These are phyloP conservation scores for Aspidiotus destructor DNA, from an alignment of 2,888 invertebrate genomes.

Conservation along the genomic window DNA sequence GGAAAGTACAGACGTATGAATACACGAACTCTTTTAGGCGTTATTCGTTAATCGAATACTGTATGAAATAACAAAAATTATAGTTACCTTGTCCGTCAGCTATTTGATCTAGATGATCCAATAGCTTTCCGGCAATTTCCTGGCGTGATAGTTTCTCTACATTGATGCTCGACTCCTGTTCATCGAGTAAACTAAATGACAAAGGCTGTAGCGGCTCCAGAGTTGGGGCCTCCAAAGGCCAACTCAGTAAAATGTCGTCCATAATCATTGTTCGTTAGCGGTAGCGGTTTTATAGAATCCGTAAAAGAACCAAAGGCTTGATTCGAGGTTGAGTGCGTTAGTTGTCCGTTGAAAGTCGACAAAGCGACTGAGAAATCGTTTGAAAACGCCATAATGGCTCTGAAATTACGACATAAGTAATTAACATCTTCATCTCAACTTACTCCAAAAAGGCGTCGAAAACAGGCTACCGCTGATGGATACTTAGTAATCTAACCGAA, in stretches of 20 bases:
- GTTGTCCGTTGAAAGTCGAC: constrained; percentile 21
- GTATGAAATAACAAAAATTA: not conserved
- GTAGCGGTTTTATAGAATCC: constrained; percentile 14
- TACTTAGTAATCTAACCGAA: too few species aligned
- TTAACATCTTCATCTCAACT: too few species aligned
- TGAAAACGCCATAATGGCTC: constrained; percentile 70
- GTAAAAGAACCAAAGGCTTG: constrained; percentile 1
- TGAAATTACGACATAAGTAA: constrained; percentile 46
- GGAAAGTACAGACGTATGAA: too few species aligned
- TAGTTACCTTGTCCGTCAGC: constrained; percentile 25
- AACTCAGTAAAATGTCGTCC: constrained; percentile 18
- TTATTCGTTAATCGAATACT: not conserved
- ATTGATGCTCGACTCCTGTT: constrained; percentile 10
- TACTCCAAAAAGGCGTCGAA: too few species aligned
- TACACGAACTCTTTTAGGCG: too few species aligned
- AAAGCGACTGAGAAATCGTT: constrained; percentile 25
- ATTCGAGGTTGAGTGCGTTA: too few species aligned
- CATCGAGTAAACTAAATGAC: constrained; percentile 18
- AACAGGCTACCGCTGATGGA: too few species aligned
- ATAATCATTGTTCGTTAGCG: constrained; percentile 7
- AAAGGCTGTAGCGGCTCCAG: constrained; percentile 25
- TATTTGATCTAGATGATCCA: constrained; percentile 34
- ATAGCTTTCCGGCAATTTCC: constrained; percentile 34
- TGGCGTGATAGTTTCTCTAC: constrained; percentile 34
- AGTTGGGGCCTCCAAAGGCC: constrained; percentile 17